Percentiles rank a stretch among this genome's conserved stretches.
These are phyloP conservation scores for Glossophaga mutica DNA, from an alignment of 2,797 vertebrate species.

Conservation along the genomic window DNA sequence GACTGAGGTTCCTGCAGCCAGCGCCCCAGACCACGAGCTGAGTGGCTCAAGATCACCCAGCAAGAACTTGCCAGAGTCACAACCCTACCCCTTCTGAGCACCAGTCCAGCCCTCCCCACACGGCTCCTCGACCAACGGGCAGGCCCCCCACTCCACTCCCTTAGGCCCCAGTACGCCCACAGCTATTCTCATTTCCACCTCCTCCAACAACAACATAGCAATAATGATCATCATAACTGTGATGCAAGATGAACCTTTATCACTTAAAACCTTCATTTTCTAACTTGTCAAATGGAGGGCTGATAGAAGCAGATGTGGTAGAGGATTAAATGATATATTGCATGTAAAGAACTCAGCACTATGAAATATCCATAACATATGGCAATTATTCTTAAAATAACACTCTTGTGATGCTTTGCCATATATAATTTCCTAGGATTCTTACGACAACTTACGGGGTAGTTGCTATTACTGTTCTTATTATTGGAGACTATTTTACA, in stretches of 20 bases:
- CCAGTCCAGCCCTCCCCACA: not conserved
- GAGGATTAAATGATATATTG: not conserved
- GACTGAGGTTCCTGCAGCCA: not conserved
- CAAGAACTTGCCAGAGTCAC: not conserved
- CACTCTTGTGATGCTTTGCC: not conserved
- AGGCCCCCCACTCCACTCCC: not conserved
- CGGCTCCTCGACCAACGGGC: not conserved
- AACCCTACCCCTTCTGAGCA: not conserved
- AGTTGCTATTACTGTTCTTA: not conserved
- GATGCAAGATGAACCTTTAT: not conserved
- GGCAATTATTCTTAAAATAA: not conserved
- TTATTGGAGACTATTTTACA: not conserved
- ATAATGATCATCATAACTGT: not conserved
- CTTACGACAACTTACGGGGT: not conserved
- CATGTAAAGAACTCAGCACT: not conserved
- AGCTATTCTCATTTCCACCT: not conserved
- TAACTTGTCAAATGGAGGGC: not conserved
- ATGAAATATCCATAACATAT: not conserved
- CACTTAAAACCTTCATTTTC: not conserved
- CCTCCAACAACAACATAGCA: not conserved
- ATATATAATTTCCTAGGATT: not conserved
- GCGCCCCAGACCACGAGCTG: not conserved
- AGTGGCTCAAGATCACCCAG: not conserved
- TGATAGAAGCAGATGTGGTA: not conserved
- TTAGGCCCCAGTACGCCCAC: not conserved